Evolutionary conservation across 2,797 vertebrate genomes (phyloP), one percentile per base, ranked within the genome.

Genomic region (Gymnopithys bicolor): DNA sequence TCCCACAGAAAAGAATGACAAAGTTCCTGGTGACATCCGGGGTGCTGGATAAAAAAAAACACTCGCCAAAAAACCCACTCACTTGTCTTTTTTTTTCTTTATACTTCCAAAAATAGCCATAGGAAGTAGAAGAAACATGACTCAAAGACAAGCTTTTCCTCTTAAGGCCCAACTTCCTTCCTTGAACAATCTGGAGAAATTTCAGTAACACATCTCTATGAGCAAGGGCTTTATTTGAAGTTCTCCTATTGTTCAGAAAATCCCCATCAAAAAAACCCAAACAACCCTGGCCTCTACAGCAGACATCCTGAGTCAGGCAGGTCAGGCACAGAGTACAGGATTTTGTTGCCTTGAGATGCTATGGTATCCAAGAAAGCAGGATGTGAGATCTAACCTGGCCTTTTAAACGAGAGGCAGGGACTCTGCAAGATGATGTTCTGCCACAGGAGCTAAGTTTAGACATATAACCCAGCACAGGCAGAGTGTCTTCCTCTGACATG

Each of bases 281-380:
- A 33, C 33, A 33, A 33, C 43, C 7, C 2, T 21, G 32, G 55
- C 67, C 52, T 63, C 67, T 70, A 9, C 32, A 76, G 1, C 88
- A 95, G 90, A 95, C 77, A 96, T 96, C 96, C 96, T 95, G 85
- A 77, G 93, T 93, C 92, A 94, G 55, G 30, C 83, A 79, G 93
- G 96, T 94, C 94, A 95, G 51, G 32, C 63, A 45, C 6, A 23
- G n/a, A 86, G 22, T 8, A 39, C 55, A 84, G 70, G 35, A 78
- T 46, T 91, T 88, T 3, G 5, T 2, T 58, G 37, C 66, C 90
- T 89, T 58, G 43, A 39, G 85, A 52, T 73, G 21, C n/a, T 62
- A 19, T 81, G 93, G 59, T 74, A 37, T 81, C 77, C 77, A 94
- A 37, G 88, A 93, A 87, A 84, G 88, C 85, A 93, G 94, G 95